Evolutionary conservation across 1,140 invertebrate species (phyloP).

Genomic region (Sarcophaga peregrina): DNA sequence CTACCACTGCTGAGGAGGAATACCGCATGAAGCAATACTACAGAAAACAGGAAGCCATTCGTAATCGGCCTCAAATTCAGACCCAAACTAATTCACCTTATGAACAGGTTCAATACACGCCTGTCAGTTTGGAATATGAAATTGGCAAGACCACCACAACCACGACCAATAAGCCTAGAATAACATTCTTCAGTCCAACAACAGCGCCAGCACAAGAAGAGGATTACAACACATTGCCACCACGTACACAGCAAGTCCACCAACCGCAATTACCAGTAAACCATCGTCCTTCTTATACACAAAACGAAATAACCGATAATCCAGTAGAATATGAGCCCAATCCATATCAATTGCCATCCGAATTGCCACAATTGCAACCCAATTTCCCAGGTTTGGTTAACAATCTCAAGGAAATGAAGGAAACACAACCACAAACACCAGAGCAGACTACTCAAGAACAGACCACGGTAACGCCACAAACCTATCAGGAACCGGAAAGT

Average conservation of each 20-base stretch:
- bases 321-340: slow-evolving; percentile 63
- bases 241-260: background rate
- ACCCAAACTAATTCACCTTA: slow-evolving; percentile 56
- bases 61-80: slow-evolving; percentile 55
- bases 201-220: slow-evolving; percentile 54
- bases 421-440: slow-evolving; percentile 35
- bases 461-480: slow-evolving; percentile 53
- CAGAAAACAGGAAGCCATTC: slow-evolving; percentile 64
- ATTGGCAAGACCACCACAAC: slow-evolving; percentile 50
- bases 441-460: slow-evolving; percentile 51
- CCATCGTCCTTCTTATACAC: slow-evolving; percentile 56
- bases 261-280: slow-evolving; percentile 48
- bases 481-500: slow-evolving; percentile 58
- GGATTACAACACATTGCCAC: slow-evolving; percentile 51
- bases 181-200: slow-evolving; percentile 56
- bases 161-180: slow-evolving; percentile 52
- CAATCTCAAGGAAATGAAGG: slow-evolving; percentile 70
- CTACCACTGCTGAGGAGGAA: slow-evolving; percentile 53
- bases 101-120: slow-evolving; percentile 60
- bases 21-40: slow-evolving; percentile 64
- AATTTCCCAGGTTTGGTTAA: slow-evolving; percentile 72
- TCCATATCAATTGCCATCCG: slow-evolving; percentile 63
- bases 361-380: slow-evolving; percentile 69
- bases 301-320: slow-evolving; percentile 59
- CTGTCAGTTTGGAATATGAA: slow-evolving; percentile 52